Conservation (phyloP, 2,797 vertebrate genomes). For the Enteromius anoplus region DNA sequence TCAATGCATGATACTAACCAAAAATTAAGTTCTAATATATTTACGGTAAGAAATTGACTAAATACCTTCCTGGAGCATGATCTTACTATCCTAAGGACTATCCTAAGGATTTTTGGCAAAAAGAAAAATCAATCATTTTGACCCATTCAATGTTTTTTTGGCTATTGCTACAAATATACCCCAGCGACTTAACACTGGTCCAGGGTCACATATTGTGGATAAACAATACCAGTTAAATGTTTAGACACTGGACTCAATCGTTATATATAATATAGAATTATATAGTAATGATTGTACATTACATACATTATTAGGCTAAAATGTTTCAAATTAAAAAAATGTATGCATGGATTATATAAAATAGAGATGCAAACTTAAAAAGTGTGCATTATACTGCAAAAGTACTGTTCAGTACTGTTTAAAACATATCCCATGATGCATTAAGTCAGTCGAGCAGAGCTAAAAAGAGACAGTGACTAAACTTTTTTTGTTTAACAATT, state of each 20-base stretch:
- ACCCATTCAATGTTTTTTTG: too few relatives aligned
- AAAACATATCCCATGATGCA: neutral
- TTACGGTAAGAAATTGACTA: too few relatives aligned
- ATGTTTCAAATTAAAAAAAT: neutral
- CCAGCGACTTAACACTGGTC: too few relatives aligned
- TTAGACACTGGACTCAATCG: neutral
- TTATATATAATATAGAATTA: too few relatives aligned
- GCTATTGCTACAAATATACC: too few relatives aligned
- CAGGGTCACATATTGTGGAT: neutral
- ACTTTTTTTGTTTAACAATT: too few relatives aligned
- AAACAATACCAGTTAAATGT: neutral
- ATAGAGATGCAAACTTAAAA: neutral
- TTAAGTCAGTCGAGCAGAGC: neutral
- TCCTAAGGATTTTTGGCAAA: too few relatives aligned
- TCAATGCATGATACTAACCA: too few relatives aligned
- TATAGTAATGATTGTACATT: neutral
- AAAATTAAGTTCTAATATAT: too few relatives aligned
- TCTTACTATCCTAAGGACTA: too few relatives aligned
- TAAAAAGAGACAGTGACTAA: neutral
- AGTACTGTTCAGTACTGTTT: neutral
- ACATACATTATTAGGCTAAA: neutral
- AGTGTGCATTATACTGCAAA: neutral
- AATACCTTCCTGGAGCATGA: too few relatives aligned
- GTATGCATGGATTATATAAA: neutral
- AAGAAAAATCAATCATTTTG: too few relatives aligned